Conservation (phyloP, 2,888 invertebrate genomes). For the Agapostemon virescens region DNA sequence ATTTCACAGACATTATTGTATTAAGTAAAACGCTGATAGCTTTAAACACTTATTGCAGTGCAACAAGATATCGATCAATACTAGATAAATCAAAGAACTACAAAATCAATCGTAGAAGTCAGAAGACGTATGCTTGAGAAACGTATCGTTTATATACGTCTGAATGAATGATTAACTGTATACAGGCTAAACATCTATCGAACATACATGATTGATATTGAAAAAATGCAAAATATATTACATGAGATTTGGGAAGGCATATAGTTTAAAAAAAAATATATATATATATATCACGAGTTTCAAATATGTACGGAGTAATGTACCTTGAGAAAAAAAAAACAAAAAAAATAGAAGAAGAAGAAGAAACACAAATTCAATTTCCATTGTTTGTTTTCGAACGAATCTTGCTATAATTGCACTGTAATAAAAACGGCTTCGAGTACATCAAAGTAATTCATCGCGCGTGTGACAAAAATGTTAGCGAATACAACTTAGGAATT, state of each 20-base stretch:
- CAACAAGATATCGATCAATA: constrained; percentile 32
- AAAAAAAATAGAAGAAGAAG: constrained; percentile 4
- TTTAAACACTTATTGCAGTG: constrained; percentile 46
- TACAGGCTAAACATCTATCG: constrained; percentile 50
- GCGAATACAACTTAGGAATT: constrained; percentile 50
- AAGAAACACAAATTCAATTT: constrained; percentile 38
- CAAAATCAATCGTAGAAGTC: constrained; percentile 33
- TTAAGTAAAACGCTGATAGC: constrained; percentile 36
- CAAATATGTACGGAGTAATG: constrained; percentile 37
- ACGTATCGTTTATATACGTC: constrained; percentile 33
- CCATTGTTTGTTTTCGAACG: constrained; percentile 29
- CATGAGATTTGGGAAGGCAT: constrained; percentile 69
- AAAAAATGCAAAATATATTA: constrained; percentile 70
- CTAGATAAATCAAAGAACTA: constrained; percentile 32
- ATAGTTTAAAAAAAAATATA: constrained; percentile 53
- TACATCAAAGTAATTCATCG: constrained; percentile 40
- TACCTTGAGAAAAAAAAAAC: constrained; percentile 29
- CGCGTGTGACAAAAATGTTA: constrained; percentile 27
- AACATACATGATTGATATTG: constrained; percentile 61
- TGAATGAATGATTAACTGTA: constrained; percentile 41
- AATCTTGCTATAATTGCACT: constrained; percentile 64
- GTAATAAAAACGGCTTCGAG: constrained; percentile 53
- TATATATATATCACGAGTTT: too few species aligned
- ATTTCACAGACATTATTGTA: constrained; percentile 53
- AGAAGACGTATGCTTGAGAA: constrained; percentile 38